phyloP scores from a whole-genome alignment of 1,140 invertebrate genomes.

The Heliconius nattereri region DNA sequence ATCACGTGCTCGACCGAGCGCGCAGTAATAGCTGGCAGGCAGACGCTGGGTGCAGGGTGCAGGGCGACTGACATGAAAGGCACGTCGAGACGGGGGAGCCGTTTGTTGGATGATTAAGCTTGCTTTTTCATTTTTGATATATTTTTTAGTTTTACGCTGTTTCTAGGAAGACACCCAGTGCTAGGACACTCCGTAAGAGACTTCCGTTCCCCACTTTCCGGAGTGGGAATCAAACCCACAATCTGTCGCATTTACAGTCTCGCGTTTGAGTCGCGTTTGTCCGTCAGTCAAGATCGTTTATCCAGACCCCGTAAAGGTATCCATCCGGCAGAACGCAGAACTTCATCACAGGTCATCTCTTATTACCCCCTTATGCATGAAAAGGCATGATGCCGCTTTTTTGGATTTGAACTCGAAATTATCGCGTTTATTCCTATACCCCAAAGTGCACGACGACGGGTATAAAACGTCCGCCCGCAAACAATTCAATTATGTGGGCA shows the following conservation, averaged over 20 bases:
- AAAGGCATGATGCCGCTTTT: too few relatives aligned
- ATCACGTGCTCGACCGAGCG: neutral
- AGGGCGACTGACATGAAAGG: neutral
- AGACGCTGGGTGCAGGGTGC: neutral
- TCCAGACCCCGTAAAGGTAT: too few relatives aligned
- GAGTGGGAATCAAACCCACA: too few relatives aligned
- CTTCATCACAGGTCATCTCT: too few relatives aligned
- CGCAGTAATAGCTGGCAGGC: neutral
- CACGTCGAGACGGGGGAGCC: neutral
- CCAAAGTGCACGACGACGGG: neutral
- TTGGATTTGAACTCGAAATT: neutral
- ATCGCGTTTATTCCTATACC: too few relatives aligned
- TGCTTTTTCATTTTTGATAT: neutral
- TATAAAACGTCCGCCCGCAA: neutral
- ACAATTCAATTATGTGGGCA: conserved; percentile 2
- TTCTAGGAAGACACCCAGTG: neutral
- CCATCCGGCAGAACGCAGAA: too few relatives aligned
- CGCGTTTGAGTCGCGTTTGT: too few relatives aligned
- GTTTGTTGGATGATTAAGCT: neutral
- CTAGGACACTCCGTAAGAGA: neutral
- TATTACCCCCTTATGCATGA: too few relatives aligned
- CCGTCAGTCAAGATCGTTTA: too few relatives aligned
- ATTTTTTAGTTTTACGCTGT: neutral
- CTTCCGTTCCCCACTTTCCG: too few relatives aligned
- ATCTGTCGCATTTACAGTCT: too few relatives aligned